Base-by-base conservation (phyloP, 2,888 invertebrate genomes). In the Pogonocherus hispidulus region DNA sequence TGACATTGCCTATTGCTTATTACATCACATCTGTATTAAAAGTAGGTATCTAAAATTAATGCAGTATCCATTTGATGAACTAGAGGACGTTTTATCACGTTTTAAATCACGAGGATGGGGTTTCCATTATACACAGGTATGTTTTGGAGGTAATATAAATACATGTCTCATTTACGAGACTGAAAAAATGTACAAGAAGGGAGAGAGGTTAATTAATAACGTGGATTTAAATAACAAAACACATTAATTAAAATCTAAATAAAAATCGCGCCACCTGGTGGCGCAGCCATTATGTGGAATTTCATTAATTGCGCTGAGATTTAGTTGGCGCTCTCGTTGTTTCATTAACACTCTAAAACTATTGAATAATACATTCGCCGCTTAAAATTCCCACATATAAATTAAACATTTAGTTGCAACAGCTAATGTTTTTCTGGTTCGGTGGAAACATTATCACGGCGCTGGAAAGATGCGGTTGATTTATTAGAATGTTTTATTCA, bases 141-240 rank as follows among this genome's bases (percentile, higher is more conserved):
- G 41, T 14, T 41, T 41, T 9, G 9, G 27, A 27, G 27, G 8
- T 5, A 14, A 14, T n/a, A 16, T 14, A 41, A 41, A 3, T 16
- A 11, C 18, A 32, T 32, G 18, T 16, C 18, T 27, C 16, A 16
- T 32, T 52, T 27, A 11, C 1, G 14, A 11, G 0, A 14, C 18
- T 14, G 6, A 56, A 57, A 63, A 66, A 66, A 63, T 57, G 66
- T 46, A 64, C 44, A 73, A 68, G 65, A 67, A 16, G 14, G 68
- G 49, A 59, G 51, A 41, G 68, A 51, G 59, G 64, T 70, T 75
- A 76, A 76, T 75, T 76, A 76, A 75, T 73, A 74, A 69, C 59
- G 55, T 18, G 32, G 70, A 74, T 76, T 70, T 75, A 69, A 71
- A 76, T 75, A 68, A 74, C 76, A 73, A 74, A 73, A 74, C 72